Base-by-base conservation (phyloP, 2,797 vertebrate genomes). In the Myotis pilosus region DNA sequence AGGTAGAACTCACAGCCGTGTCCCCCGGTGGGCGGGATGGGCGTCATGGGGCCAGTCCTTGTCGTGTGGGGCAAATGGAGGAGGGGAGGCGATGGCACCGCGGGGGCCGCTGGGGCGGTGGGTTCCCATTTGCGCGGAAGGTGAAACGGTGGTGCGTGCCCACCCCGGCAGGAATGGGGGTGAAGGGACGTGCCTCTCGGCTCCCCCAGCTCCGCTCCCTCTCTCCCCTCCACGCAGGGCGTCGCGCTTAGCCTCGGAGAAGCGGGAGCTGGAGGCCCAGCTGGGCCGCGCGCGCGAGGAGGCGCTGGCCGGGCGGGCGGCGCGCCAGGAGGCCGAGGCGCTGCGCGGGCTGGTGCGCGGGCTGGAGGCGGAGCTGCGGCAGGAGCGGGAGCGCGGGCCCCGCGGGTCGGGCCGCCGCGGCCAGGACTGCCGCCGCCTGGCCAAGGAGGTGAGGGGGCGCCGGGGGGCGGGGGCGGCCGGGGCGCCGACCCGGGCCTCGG, bases 331-430 rank as follows among this genome's bases (percentile, higher is more conserved):
- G 55, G 98, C 98, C 33, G 98, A 98, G 97, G 97, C 98, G 69
- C 97, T 98, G 75, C 98, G 98, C 89, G 98, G 98, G 10, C 98
- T 98, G 0, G 98, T 99, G 75, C 98, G 97, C 88, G 98, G 97
- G 6, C 95, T 99, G 95, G 99, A 99, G 97, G 98, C 98, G 97
- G 99, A 99, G 97, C 98, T 99, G 16, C 94, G 98, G 94, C 99
- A 98, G 47, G 99, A 99, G 97, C 98, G 98, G 60, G 98, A 98
- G 82, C 98, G 98, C 89, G 98, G 97, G 94, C 98, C 98, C 64
- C 98, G 98, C 8, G 98, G 98, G 0, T 96, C 98, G 0, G 98
- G 96, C 97, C 99, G 99, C 97, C 98, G 98, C 62, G 96, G 98
- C 92, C 99, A 99, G 94, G 99, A 99, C 87, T 98, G 98, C 96